phyloP scores from a whole-genome alignment of 1,140 invertebrate species.

The Ceratosolen solmsi region DNA sequence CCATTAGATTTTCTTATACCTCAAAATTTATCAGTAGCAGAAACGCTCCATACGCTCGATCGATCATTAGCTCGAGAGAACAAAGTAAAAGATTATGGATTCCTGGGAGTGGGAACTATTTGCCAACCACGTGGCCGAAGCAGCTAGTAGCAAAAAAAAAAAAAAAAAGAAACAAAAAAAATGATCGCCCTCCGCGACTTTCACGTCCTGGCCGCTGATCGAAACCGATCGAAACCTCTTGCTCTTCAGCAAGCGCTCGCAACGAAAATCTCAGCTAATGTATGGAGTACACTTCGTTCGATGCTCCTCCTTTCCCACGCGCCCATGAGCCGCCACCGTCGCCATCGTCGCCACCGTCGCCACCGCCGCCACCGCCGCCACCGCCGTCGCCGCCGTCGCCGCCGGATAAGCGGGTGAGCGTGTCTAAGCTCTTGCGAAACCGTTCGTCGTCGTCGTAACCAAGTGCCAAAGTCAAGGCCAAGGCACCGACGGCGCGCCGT shows the following conservation, averaged over 20 bases:
- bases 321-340: not conserved
- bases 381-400: not conserved
- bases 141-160: too few species aligned
- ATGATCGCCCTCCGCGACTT: too few species aligned
- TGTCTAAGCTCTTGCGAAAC: conserved; percentile 54
- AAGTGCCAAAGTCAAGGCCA: conserved; percentile 71
- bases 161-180: too few species aligned
- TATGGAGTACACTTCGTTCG: not conserved
- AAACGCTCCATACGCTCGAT: too few species aligned
- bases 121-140: too few species aligned
- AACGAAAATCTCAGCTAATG: not conserved
- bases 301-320: not conserved
- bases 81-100: too few species aligned
- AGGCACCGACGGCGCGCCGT: conserved; percentile 38
- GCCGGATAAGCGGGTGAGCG: conserved; percentile 11
- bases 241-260: not conserved
- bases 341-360: not conserved
- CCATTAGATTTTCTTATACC: too few species aligned
- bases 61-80: too few species aligned
- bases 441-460: conserved; percentile 65
- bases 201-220: not conserved
- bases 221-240: not conserved
- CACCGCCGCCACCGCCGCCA: not conserved
- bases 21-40: too few species aligned
- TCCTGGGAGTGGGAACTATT: too few species aligned